phyloP scores from a whole-genome alignment of 2,113 vertebrate species.

The Pseudonaja textilis region DNA sequence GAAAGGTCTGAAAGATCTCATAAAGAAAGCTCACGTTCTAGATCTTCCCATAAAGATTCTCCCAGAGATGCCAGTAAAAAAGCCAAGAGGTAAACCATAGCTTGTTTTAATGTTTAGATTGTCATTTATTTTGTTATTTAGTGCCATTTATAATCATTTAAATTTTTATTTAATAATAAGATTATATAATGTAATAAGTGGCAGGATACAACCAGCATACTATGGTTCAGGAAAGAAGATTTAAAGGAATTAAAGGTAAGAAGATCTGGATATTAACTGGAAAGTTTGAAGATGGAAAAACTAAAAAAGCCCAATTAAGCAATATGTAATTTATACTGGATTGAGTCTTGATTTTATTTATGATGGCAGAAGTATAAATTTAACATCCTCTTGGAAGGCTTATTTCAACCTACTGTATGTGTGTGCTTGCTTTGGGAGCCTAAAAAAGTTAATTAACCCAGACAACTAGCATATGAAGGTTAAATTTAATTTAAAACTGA shows the following conservation, averaged over 20 bases:
- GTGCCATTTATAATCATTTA: background rate
- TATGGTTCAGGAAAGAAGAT: background rate
- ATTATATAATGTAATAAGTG: background rate
- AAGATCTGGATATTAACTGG: background rate
- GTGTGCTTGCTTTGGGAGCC: background rate
- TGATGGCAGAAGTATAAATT: background rate
- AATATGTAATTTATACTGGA: background rate
- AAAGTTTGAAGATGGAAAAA: background rate
- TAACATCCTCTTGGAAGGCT: background rate
- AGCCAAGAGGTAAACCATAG: constrained; percentile 82
- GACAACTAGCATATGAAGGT: background rate
- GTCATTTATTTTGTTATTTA: background rate
- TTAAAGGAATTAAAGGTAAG: background rate
- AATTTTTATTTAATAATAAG: background rate
- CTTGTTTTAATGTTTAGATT: background rate
- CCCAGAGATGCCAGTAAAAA: constrained; percentile 91
- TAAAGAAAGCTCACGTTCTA: constrained; percentile 87
- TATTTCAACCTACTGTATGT: background rate
- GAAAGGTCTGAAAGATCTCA: constrained; percentile 90
- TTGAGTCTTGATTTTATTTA: background rate
- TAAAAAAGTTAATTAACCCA: background rate
- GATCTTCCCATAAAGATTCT: constrained; percentile 91
- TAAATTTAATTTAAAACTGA: background rate
- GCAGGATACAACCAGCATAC: background rate
- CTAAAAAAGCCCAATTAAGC: background rate